Percentiles rank a stretch among this genome's conserved stretches.
Evolutionary conservation across 2,888 invertebrate genomes (phyloP).

Genomic region (Pollenia angustigena): DNA sequence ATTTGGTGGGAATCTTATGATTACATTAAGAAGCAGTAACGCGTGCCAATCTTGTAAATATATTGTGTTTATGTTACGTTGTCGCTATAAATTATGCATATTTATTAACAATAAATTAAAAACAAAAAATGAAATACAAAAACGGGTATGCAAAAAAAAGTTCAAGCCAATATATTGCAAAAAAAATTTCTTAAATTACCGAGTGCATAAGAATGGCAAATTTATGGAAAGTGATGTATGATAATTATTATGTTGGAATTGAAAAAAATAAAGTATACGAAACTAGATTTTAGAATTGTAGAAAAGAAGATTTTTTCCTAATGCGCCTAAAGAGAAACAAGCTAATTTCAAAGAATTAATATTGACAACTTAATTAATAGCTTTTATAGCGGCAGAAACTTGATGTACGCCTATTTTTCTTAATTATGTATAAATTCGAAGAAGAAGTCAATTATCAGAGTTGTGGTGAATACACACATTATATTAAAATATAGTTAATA

Average conservation of each 20-base stretch:
- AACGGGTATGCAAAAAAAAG: slow-evolving; percentile 8
- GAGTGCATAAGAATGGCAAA: slow-evolving; percentile 26
- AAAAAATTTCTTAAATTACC: slow-evolving; percentile 38
- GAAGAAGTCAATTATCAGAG: too few relatives aligned
- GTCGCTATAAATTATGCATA: slow-evolving; percentile 66
- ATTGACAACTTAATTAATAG: too few relatives aligned
- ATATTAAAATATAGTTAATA: too few relatives aligned
- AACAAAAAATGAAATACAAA: neutral
- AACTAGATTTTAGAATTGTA: neutral
- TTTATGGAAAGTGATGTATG: slow-evolving; percentile 22
- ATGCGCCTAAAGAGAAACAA: too few relatives aligned
- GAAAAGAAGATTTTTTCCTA: too few relatives aligned
- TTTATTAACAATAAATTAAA: slow-evolving; percentile 68
- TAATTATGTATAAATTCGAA: too few relatives aligned
- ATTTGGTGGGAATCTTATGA: slow-evolving; percentile 66
- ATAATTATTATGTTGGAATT: slow-evolving; percentile 31
- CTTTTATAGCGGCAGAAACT: too few relatives aligned
- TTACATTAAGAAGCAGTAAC: slow-evolving; percentile 68
- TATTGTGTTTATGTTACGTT: slow-evolving; percentile 45
- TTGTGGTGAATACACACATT: too few relatives aligned
- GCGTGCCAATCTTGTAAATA: slow-evolving; percentile 65
- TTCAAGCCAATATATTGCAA: neutral
- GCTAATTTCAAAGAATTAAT: too few relatives aligned
- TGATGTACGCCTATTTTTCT: too few relatives aligned
- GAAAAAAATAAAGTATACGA: neutral